Conservation (phyloP, 1,140 invertebrate species). For the Wiebesia pumilae region DNA sequence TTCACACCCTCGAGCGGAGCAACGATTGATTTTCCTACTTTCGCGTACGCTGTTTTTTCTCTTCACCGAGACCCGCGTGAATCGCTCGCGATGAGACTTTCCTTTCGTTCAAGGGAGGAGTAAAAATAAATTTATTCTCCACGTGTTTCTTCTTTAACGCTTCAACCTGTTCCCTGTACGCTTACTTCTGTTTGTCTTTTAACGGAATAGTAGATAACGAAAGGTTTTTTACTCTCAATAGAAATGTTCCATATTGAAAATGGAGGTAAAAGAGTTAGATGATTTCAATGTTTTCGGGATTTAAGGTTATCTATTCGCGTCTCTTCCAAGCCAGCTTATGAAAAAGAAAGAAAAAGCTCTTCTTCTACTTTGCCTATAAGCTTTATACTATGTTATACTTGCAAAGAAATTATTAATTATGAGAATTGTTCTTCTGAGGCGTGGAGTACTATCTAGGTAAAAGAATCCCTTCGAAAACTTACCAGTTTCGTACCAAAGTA, state of each 20-base stretch:
- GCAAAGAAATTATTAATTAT: too few species aligned
- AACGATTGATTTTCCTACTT: constrained; percentile 22
- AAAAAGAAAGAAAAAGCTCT: background rate
- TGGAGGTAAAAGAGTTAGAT: background rate
- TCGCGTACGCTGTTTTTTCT: background rate
- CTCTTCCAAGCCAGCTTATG: background rate
- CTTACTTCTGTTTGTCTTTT: too few species aligned
- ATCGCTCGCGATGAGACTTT: background rate
- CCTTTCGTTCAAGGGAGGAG: background rate
- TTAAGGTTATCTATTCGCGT: background rate
- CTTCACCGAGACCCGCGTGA: background rate
- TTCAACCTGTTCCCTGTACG: too few species aligned
- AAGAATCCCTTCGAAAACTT: too few species aligned
- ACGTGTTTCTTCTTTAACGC: background rate
- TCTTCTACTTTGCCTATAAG: background rate
- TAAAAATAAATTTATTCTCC: constrained; percentile 16
- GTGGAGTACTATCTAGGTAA: too few species aligned
- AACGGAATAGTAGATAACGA: too few species aligned
- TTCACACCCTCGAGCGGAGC: background rate
- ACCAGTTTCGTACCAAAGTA: too few species aligned
- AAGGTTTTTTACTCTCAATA: too few species aligned
- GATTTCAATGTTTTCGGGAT: background rate
- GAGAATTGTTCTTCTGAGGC: too few species aligned
- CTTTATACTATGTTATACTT: too few species aligned
- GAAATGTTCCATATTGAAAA: background rate